phyloP scores from a whole-genome alignment of 2,888 invertebrate genomes.

The Caenorhabditis imperialis region DNA sequence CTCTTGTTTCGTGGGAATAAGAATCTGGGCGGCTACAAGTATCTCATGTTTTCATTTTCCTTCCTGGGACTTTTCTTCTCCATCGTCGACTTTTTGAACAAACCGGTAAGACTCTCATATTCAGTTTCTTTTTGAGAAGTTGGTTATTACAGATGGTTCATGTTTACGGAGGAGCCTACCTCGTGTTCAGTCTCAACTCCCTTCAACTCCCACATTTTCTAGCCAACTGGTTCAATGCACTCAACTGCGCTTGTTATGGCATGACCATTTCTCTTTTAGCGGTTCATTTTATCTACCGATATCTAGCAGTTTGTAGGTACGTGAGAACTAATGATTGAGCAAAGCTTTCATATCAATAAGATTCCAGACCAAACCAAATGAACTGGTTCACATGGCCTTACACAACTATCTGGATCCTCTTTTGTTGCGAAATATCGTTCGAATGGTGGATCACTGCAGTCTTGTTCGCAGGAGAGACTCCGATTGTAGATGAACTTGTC shows the following conservation, averaged over 20 bases:
- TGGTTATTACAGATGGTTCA: constrained; percentile 40
- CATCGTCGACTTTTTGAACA: constrained; percentile 38
- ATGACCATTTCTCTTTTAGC: constrained; percentile 48
- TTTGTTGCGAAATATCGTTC: constrained; percentile 37
- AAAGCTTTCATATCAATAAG: not conserved
- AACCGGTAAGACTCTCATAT: constrained; percentile 31
- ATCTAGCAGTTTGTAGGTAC: constrained; percentile 44
- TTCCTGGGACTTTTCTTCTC: constrained; percentile 40
- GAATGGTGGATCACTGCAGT: constrained; percentile 51
- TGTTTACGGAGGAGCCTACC: constrained; percentile 37
- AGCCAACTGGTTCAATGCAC: constrained; percentile 47
- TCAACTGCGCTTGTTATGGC: constrained; percentile 51
- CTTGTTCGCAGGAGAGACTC: constrained; percentile 37
- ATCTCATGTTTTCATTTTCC: constrained; percentile 47
- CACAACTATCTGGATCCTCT: constrained; percentile 37
- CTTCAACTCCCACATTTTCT: constrained; percentile 35
- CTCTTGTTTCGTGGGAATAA: constrained; percentile 27
- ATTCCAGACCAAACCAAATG: constrained; percentile 46
- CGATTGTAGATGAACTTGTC: constrained; percentile 28
- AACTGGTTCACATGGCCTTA: constrained; percentile 44
- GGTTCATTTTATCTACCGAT: constrained; percentile 48
- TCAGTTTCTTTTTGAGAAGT: not conserved
- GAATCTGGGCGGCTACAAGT: constrained; percentile 42
- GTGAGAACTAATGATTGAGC: too few relatives aligned
- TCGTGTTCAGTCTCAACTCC: constrained; percentile 39